Evolutionary conservation across 2,113 vertebrate genomes (phyloP), one percentile per base, ranked within the genome.

Genomic region (Accipiter cooperii): DNA sequence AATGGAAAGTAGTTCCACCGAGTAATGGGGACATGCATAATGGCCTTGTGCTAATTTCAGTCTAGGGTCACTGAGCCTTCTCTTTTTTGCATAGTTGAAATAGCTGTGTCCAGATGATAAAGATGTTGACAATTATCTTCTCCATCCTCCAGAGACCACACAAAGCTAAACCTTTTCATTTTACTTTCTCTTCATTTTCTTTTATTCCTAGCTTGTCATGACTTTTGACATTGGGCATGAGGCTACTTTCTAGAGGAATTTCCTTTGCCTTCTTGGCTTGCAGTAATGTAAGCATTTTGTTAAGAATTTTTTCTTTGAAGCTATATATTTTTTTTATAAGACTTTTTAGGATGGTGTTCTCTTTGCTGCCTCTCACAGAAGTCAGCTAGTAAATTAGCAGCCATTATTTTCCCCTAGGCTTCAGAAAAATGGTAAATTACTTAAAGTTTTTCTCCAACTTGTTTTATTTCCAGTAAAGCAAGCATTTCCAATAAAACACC

Each of bases 101-200:
- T 95, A 90, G 74, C 82, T 87, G 60, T 91, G 91, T 89, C 84
- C 84, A 94, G 78, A 91, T 96, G 91, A 97, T 87, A 83, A 87
- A 95, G 87, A 86, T 96, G 91, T 93, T 96, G 94, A 95, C 84
- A 88, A 70, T 96, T 85, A 96, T 74, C 81, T 83, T 83, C 66
- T 65, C 61, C 49, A 25, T 95, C 66, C 81, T 90, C 78, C 89
- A 90, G 60, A 91, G 89, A 96, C 84, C 75, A 87, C 81, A 96
- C 55, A 93, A 95, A 95, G 73, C 63, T 89, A 86, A 93, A 84
- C 42, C 42, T 94, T 89, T 95, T 93, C 57, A 42, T 90, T 91
- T 87, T 79, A n/a, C 25, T 85, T 93, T 94, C 55, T 85, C 36
- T 25, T 90, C 29, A 64, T 89, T 93, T 95, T 95, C 79, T 85